phyloP scores from a whole-genome alignment of 2,888 invertebrate genomes.

The Synanthedon myopaeformis region DNA sequence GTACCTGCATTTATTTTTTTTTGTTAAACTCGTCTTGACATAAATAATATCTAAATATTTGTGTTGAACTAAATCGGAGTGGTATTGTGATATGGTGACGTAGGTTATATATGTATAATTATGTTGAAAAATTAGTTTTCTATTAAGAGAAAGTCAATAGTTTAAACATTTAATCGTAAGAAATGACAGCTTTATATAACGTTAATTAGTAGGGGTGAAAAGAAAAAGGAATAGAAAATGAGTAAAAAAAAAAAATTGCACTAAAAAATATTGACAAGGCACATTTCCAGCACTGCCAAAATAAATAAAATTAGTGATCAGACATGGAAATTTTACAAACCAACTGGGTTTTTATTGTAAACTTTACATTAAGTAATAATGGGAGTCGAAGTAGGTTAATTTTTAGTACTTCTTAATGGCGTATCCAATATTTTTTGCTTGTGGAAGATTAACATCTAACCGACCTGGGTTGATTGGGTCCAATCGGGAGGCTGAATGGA shows the following conservation, averaged over 20 bases:
- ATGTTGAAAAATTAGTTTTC: conserved; percentile 40
- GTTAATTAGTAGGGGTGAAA: conserved; percentile 32
- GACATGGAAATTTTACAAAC: conserved; percentile 24
- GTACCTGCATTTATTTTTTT: conserved; percentile 71
- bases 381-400: conserved; percentile 36
- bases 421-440: conserved; percentile 33
- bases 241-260: conserved; percentile 33
- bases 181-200: conserved; percentile 63
- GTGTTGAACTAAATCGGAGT: conserved; percentile 52
- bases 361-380: not conserved
- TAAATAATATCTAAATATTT: conserved; percentile 61
- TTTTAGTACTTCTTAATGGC: conserved; percentile 58
- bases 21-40: conserved; percentile 65
- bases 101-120: conserved; percentile 3
- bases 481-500: conserved; percentile 13
- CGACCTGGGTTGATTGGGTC: conserved; percentile 23
- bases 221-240: not conserved
- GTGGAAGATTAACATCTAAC: conserved; percentile 44
- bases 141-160: conserved; percentile 64
- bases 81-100: conserved; percentile 38
- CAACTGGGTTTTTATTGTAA: not conserved
- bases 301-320: conserved; percentile 22
- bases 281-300: conserved; percentile 70
- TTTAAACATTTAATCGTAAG: conserved; percentile 52
- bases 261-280: conserved; percentile 55